These are phyloP conservation scores for Pseudochirops cupreus DNA, from an alignment of 2,797 vertebrate genomes.

Conservation along the genomic window DNA sequence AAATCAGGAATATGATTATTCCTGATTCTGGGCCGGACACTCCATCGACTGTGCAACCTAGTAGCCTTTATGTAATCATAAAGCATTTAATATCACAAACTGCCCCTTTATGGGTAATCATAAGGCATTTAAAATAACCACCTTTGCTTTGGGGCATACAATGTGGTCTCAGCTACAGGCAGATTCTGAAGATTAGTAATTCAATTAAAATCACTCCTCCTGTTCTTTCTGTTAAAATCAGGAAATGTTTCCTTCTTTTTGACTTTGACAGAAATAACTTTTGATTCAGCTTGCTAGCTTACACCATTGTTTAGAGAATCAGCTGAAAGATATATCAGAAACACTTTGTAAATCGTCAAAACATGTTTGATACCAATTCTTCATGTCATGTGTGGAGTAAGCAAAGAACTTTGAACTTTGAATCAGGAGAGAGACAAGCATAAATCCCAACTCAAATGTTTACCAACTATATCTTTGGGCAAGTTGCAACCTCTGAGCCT, in stretches of 20 bases:
- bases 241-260: constrained; percentile 61
- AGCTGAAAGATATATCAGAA: neutral
- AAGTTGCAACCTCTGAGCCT: neutral
- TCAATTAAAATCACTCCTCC: constrained; percentile 86
- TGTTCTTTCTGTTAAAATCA: constrained; percentile 65
- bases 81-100: constrained; percentile 84
- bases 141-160: constrained; percentile 80
- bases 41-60: neutral
- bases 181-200: constrained; percentile 84
- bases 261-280: constrained; percentile 69
- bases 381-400: neutral
- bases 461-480: neutral
- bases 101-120: constrained; percentile 84
- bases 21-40: neutral
- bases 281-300: neutral
- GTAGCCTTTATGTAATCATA: constrained; percentile 85
- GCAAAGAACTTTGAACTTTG: neutral
- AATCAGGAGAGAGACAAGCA: neutral
- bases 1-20: neutral
- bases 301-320: neutral
- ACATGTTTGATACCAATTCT: neutral
- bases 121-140: constrained; percentile 86
- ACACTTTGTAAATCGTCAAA: neutral
- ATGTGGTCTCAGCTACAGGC: constrained; percentile 82
- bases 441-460: neutral